phyloP scores from a whole-genome alignment of 2,797 vertebrate species.

The Alfaro cultratus region DNA sequence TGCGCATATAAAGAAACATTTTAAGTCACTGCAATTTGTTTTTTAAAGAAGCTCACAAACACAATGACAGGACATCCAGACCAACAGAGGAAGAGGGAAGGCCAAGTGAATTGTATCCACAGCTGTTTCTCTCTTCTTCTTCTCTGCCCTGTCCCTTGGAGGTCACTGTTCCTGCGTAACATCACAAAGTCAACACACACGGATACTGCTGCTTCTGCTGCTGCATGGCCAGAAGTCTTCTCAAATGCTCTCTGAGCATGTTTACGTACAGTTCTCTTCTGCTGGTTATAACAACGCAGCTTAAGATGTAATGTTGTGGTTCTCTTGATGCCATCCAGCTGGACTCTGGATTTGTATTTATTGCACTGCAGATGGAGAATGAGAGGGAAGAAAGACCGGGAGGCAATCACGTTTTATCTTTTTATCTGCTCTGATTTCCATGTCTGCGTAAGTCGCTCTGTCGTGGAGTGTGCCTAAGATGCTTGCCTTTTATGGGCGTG shows the following conservation, averaged over 20 bases:
- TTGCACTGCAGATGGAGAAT: constrained; percentile 1
- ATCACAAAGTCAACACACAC: constrained; percentile 45
- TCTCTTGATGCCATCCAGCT: constrained; percentile 57
- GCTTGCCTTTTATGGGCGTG: constrained; percentile 48
- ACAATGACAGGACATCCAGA: constrained; percentile 70
- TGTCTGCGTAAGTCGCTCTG: constrained; percentile 41
- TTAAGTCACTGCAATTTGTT: constrained; percentile 15
- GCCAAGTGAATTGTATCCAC: constrained; percentile 14
- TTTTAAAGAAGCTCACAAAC: constrained; percentile 32
- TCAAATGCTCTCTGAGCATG: constrained; percentile 21
- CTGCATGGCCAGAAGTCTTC: constrained; percentile 28
- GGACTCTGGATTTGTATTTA: constrained; percentile 41
- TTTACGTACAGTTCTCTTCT: constrained; percentile 17
- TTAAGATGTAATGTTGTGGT: constrained; percentile 23
- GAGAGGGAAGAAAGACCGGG: not conserved
- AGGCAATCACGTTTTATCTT: constrained; percentile 8
- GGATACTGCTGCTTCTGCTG: constrained; percentile 26
- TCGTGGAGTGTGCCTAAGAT: constrained; percentile 20
- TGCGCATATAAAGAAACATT: constrained; percentile 17
- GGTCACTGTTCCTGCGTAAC: constrained; percentile 64
- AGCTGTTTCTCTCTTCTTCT: constrained; percentile 56
- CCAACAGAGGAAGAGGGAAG: constrained; percentile 47
- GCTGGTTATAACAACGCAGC: constrained; percentile 22
- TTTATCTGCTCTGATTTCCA: constrained; percentile 24
- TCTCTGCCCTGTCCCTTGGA: constrained; percentile 47